phyloP scores from a whole-genome alignment of 2,888 invertebrate species.

The Aproaerema taeniolella region DNA sequence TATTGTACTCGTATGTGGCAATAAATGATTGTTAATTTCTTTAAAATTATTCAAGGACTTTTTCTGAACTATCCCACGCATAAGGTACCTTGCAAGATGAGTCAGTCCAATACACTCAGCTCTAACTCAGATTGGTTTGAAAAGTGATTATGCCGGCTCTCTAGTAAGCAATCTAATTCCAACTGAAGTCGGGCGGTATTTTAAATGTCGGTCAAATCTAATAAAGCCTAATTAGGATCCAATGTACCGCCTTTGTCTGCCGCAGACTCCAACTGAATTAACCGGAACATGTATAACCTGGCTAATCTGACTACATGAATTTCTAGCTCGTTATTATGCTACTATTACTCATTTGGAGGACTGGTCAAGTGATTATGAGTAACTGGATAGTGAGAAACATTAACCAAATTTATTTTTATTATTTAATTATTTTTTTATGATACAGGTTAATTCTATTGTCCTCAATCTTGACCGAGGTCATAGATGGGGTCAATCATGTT shows the following conservation, averaged over 20 bases:
- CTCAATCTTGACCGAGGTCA: too few relatives aligned
- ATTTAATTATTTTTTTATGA: too few relatives aligned
- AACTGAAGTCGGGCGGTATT: constrained; percentile 52
- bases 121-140: constrained; percentile 12
- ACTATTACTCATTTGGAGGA: constrained; percentile 17
- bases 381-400: too few relatives aligned
- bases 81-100: too few relatives aligned
- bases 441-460: too few relatives aligned
- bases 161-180: constrained; percentile 56
- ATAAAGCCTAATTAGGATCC: constrained; percentile 65
- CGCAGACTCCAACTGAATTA: constrained; percentile 44
- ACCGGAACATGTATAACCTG: constrained; percentile 43
- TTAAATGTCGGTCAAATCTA: constrained; percentile 67
- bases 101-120: constrained; percentile 33
- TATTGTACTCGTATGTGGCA: too few relatives aligned
- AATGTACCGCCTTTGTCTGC: constrained; percentile 39
- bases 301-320: constrained; percentile 42
- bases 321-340: constrained; percentile 37
- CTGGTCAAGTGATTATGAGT: neutral
- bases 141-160: constrained; percentile 23
- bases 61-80: too few relatives aligned
- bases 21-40: too few relatives aligned
- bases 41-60: too few relatives aligned
- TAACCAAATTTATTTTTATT: too few relatives aligned
- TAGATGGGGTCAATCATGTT: too few relatives aligned